phyloP scores from a whole-genome alignment of 2,797 vertebrate species.

The Tokudaia muenninki region DNA sequence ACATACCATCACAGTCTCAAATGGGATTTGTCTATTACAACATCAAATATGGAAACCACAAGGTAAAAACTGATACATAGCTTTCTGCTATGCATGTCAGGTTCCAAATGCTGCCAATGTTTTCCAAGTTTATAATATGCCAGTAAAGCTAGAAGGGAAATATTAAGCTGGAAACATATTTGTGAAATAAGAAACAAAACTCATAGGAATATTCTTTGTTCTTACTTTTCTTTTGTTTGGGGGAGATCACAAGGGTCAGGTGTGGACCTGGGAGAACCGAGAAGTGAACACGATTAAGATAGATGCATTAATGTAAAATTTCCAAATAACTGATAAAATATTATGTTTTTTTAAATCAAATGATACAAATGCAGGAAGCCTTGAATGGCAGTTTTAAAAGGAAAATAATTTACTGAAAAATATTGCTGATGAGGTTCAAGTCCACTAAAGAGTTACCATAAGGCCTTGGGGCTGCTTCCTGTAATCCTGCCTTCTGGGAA shows the following conservation, averaged over 20 bases:
- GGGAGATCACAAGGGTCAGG: not conserved
- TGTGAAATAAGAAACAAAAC: slow-evolving; percentile 6
- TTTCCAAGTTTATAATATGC: not conserved
- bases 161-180: not conserved
- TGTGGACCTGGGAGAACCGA: not conserved
- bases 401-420: slow-evolving; percentile 17
- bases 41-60: not conserved
- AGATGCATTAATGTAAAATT: not conserved
- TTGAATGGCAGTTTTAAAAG: not conserved
- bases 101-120: not conserved
- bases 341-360: not conserved
- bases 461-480: not conserved
- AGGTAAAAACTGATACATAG: not conserved
- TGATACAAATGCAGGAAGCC: not conserved
- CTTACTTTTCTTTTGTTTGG: not conserved
- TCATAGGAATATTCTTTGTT: not conserved
- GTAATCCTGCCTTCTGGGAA: not conserved
- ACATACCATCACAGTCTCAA: not conserved
- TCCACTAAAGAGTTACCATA: not conserved
- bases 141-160: not conserved
- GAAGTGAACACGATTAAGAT: not conserved
- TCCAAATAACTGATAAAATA: not conserved
- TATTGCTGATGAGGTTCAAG: not conserved
- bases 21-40: not conserved
- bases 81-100: not conserved